Percentiles rank a stretch among this genome's conserved stretches.
Evolutionary conservation across 2,888 invertebrate species (phyloP).

Genomic region (Diaperis boleti): DNA sequence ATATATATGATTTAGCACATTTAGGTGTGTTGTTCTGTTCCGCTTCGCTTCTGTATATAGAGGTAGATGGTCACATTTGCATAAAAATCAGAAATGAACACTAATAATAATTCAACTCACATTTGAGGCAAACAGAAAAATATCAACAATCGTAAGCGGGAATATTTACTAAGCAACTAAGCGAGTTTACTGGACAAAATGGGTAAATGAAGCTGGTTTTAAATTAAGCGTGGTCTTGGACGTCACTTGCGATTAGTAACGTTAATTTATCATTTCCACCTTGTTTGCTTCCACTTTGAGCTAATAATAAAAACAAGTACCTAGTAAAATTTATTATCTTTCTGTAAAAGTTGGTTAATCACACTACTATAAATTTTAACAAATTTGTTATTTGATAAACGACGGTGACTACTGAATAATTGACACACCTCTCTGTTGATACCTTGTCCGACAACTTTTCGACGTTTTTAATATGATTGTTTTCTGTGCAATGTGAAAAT

Average conservation of each 20-base stretch:
- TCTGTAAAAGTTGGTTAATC: too few species aligned
- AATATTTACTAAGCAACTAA: constrained; percentile 18
- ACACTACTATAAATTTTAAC: too few species aligned
- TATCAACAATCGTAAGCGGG: too few species aligned
- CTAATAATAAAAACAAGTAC: constrained; percentile 1
- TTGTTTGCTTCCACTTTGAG: background rate
- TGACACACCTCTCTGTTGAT: too few species aligned
- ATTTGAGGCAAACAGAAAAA: too few species aligned
- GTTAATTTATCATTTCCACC: constrained; percentile 17
- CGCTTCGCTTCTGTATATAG: constrained; percentile 11
- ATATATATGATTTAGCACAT: too few species aligned
- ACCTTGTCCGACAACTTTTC: too few species aligned
- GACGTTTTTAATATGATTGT: too few species aligned
- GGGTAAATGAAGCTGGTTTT: constrained; percentile 20
- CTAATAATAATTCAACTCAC: constrained; percentile 9
- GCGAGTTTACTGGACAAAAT: constrained; percentile 15
- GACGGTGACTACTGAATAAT: too few species aligned
- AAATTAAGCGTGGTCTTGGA: constrained; percentile 22
- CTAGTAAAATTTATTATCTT: background rate
- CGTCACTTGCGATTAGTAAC: constrained; percentile 30
- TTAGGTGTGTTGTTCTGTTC: constrained; percentile 10
- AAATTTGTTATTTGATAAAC: too few species aligned
- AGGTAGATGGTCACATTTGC: constrained; percentile 32
- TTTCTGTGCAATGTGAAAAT: too few species aligned
- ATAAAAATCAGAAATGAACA: constrained; percentile 20